Evolutionary conservation across 2,888 invertebrate species (phyloP).

Genomic region (Ligdia adustata): DNA sequence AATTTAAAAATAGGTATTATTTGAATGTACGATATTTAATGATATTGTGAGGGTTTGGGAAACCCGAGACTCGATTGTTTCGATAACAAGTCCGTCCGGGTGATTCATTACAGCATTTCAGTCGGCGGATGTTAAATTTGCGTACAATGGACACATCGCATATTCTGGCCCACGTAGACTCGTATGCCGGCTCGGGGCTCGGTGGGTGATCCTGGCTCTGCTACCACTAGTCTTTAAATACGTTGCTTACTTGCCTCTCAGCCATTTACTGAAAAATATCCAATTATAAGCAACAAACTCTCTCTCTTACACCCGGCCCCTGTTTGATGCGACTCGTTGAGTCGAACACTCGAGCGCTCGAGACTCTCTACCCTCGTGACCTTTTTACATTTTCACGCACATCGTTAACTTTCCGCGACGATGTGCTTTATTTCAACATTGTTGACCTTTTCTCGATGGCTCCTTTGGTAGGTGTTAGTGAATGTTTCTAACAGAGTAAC

Average conservation of each 20-base stretch:
- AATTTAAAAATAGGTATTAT: no score
- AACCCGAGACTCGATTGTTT: no score
- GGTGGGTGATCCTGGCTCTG: no score
- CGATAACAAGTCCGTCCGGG: not conserved
- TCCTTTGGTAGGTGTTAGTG: slow-evolving; percentile 7
- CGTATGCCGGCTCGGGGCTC: not conserved
- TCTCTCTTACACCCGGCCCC: slow-evolving; percentile 7
- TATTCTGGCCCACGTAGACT: not conserved
- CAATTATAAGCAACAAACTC: slow-evolving; percentile 8
- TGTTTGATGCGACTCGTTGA: slow-evolving; percentile 34
- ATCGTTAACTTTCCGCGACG: slow-evolving; percentile 35
- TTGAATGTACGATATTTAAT: no score
- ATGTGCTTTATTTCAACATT: slow-evolving; percentile 24
- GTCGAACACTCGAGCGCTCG: slow-evolving; percentile 25
- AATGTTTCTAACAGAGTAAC: no score
- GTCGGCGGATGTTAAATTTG: slow-evolving; percentile 3
- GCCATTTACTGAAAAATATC: no score
- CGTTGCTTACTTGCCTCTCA: no score
- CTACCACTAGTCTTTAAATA: no score
- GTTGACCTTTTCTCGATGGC: slow-evolving; percentile 12
- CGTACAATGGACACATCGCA: not conserved
- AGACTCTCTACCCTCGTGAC: slow-evolving; percentile 29
- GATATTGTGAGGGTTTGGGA: no score
- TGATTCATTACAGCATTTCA: slow-evolving; percentile 1
- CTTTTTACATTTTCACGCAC: slow-evolving; percentile 39